These are phyloP conservation scores for Drosophila subsilvestris DNA, from an alignment of 2,888 invertebrate species.

Conservation along the genomic window DNA sequence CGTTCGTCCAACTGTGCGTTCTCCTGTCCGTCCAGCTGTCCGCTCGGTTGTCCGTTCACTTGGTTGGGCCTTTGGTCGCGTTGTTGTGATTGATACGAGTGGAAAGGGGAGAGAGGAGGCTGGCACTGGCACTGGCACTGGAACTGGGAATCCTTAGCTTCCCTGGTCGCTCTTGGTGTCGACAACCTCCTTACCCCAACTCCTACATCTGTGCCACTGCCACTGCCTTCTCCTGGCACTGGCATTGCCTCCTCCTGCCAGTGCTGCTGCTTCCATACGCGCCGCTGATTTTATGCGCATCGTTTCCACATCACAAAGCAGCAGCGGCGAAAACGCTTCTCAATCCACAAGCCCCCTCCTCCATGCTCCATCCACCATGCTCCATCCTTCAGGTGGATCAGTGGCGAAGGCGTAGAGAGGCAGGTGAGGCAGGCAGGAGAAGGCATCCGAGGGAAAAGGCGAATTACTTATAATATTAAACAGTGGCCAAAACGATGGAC, in stretches of 20 bases:
- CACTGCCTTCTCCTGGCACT: neutral
- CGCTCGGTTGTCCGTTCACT: slow-evolving; percentile 39
- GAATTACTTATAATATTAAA: slow-evolving; percentile 68
- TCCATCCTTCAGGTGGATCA: neutral
- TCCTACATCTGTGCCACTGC: neutral
- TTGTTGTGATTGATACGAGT: slow-evolving; percentile 79
- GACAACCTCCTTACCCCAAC: slow-evolving; percentile 39
- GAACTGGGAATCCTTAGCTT: slow-evolving; percentile 7
- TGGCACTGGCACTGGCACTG: slow-evolving; percentile 3
- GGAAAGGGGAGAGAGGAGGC: slow-evolving; percentile 5
- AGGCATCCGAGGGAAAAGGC: slow-evolving; percentile 18
- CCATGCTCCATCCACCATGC: too few relatives aligned
- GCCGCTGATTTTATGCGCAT: slow-evolving; percentile 73
- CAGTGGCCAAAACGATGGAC: slow-evolving; percentile 54
- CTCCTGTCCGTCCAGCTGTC: slow-evolving; percentile 25
- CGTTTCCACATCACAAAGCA: slow-evolving; percentile 70
- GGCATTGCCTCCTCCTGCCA: too few relatives aligned
- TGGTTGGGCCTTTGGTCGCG: slow-evolving; percentile 51
- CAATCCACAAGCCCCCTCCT: neutral
- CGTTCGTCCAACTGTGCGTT: slow-evolving; percentile 33
- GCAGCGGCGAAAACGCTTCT: slow-evolving; percentile 48
- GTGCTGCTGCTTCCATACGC: slow-evolving; percentile 51
- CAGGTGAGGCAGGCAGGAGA: neutral
- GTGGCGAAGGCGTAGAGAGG: neutral
- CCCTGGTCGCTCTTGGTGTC: slow-evolving; percentile 39